phyloP scores from a whole-genome alignment of 2,797 vertebrate genomes.

The Limnodromus scolopaceus region DNA sequence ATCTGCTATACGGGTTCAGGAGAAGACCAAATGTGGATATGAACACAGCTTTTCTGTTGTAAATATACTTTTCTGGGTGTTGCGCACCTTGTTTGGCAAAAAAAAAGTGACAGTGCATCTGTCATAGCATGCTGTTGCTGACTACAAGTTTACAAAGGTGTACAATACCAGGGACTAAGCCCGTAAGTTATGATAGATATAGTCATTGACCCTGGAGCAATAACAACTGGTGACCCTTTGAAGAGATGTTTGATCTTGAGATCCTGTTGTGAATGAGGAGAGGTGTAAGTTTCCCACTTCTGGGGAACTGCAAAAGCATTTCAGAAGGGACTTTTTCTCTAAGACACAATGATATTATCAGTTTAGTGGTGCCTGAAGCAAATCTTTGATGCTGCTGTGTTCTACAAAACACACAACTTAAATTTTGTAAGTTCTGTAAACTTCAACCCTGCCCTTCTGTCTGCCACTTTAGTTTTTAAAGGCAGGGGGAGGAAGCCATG shows the following conservation, averaged over 20 bases:
- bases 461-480: background rate
- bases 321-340: background rate
- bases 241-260: background rate
- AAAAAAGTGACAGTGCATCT: background rate
- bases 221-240: background rate
- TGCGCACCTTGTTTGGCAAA: background rate
- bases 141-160: background rate
- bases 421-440: background rate
- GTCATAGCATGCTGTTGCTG: background rate
- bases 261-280: background rate
- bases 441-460: background rate
- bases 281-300: background rate
- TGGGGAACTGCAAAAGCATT: background rate
- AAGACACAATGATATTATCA: background rate
- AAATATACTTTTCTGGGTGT: background rate
- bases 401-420: background rate
- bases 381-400: background rate
- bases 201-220: background rate
- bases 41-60: background rate
- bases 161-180: background rate
- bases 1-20: background rate
- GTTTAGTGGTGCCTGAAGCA: background rate
- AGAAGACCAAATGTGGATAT: background rate
- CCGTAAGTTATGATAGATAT: background rate
- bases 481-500: background rate